phyloP scores from a whole-genome alignment of 2,113 vertebrate genomes.

The Spermophilus dauricus region DNA sequence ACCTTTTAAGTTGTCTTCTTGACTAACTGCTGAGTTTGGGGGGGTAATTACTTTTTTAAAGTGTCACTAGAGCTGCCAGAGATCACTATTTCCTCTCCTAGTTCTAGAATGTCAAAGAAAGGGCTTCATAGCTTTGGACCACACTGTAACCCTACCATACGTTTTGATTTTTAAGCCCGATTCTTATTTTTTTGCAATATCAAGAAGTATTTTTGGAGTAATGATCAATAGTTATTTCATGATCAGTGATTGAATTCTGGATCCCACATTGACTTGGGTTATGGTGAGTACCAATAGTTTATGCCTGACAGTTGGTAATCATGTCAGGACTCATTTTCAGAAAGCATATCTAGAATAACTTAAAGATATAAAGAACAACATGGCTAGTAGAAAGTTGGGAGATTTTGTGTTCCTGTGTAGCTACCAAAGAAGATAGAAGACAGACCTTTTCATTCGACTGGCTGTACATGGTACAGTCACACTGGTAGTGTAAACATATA shows the following conservation, averaged over 20 bases:
- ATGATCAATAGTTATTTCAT: background rate
- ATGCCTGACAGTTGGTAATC: background rate
- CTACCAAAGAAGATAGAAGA: background rate
- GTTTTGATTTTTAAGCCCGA: slow-evolving; percentile 41
- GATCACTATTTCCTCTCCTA: background rate
- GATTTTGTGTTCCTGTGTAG: slow-evolving; percentile 32
- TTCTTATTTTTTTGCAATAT: slow-evolving; percentile 2
- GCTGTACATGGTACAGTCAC: too few species aligned
- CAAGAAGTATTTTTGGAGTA: background rate
- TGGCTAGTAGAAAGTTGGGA: background rate
- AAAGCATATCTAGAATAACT: background rate
- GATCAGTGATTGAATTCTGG: background rate
- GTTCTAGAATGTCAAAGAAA: background rate
- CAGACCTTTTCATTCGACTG: too few species aligned
- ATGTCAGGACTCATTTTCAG: slow-evolving; percentile 30
- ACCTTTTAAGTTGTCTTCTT: slow-evolving; percentile 67
- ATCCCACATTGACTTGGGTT: background rate
- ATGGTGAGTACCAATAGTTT: background rate
- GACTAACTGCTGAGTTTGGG: slow-evolving; percentile 64
- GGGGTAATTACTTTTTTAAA: background rate
- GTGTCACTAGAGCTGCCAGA: slow-evolving; percentile 14
- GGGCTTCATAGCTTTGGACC: background rate
- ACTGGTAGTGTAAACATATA: too few species aligned
- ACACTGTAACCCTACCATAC: background rate
- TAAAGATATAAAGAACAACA: background rate